These are phyloP conservation scores for Oncorhynchus masou DNA, from an alignment of 2,113 vertebrate genomes.

Conservation along the genomic window DNA sequence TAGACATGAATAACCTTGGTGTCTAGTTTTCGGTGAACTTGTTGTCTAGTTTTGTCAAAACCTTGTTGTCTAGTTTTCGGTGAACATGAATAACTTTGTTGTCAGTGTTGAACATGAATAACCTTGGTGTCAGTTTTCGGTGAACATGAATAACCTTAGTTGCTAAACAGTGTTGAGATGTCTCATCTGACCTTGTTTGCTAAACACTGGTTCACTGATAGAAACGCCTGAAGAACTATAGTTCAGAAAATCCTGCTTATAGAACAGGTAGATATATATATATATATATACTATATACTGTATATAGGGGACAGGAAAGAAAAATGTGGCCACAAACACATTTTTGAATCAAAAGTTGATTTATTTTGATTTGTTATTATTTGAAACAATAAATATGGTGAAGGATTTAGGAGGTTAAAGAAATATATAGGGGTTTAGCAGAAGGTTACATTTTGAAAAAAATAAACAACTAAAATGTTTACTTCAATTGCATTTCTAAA, in stretches of 20 bases:
- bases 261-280: slow-evolving; percentile 31
- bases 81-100: too few species aligned
- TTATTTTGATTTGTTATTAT: slow-evolving; percentile 45
- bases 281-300: slow-evolving; percentile 16
- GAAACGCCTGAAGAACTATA: background rate
- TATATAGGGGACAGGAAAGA: slow-evolving; percentile 34
- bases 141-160: too few species aligned
- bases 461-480: background rate
- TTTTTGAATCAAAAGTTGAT: slow-evolving; percentile 40
- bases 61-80: too few species aligned
- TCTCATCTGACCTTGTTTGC: background rate
- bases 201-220: background rate
- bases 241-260: background rate
- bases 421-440: slow-evolving; percentile 32
- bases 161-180: background rate
- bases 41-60: too few species aligned
- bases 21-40: too few species aligned
- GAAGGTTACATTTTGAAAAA: slow-evolving; percentile 21
- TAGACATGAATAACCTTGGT: too few species aligned
- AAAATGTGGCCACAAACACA: slow-evolving; percentile 56
- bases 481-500: slow-evolving; percentile 7
- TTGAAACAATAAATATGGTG: slow-evolving; percentile 44
- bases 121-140: too few species aligned
- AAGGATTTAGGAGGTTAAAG: slow-evolving; percentile 26
- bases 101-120: too few species aligned